These are phyloP conservation scores for Cynoglossus semilaevis DNA, from an alignment of 2,113 vertebrate genomes.

Conservation along the genomic window DNA sequence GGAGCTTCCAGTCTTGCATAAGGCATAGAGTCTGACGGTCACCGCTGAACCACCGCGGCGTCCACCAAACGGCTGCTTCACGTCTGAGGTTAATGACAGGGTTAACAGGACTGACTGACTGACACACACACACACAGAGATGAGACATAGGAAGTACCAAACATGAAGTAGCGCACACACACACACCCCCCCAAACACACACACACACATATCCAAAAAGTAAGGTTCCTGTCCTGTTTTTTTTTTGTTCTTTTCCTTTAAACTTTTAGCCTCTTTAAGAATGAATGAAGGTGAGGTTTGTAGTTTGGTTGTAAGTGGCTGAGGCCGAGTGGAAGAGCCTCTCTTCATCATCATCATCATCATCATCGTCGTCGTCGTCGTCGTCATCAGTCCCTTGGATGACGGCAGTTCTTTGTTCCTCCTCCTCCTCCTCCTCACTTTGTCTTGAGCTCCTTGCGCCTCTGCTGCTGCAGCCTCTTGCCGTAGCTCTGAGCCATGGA, in stretches of 20 bases:
- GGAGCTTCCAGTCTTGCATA: slow-evolving; percentile 71
- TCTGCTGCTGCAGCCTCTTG: slow-evolving; percentile 90
- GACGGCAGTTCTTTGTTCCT: slow-evolving; percentile 22
- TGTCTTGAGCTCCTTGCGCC: slow-evolving; percentile 90
- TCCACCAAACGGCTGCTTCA: slow-evolving; percentile 52
- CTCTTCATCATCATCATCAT: slow-evolving; percentile 42
- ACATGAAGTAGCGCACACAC: slow-evolving; percentile 46
- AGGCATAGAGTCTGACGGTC: slow-evolving; percentile 71
- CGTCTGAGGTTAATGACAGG: slow-evolving; percentile 65
- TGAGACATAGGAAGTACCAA: slow-evolving; percentile 57
- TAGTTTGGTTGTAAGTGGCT: slow-evolving; percentile 50
- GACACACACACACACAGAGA: slow-evolving; percentile 60
- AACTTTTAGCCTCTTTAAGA: slow-evolving; percentile 53
- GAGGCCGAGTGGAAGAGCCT: slow-evolving; percentile 31
- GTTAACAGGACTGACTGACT: slow-evolving; percentile 39
- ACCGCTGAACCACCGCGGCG: slow-evolving; percentile 48
- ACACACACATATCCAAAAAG: no score
- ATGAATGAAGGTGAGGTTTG: slow-evolving; percentile 62
- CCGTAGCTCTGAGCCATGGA: slow-evolving; percentile 98
- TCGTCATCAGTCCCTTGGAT: slow-evolving; percentile 58
- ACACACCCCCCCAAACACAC: slow-evolving; percentile 44
- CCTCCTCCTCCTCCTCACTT: slow-evolving; percentile 86
- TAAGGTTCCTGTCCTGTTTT: slow-evolving; percentile 23
- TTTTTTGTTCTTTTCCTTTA: slow-evolving; percentile 20
- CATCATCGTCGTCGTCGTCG: no score